Evolutionary conservation across 2,888 invertebrate species (phyloP), one percentile per base, ranked within the genome.

Genomic region (Lycophotia porphyrea): DNA sequence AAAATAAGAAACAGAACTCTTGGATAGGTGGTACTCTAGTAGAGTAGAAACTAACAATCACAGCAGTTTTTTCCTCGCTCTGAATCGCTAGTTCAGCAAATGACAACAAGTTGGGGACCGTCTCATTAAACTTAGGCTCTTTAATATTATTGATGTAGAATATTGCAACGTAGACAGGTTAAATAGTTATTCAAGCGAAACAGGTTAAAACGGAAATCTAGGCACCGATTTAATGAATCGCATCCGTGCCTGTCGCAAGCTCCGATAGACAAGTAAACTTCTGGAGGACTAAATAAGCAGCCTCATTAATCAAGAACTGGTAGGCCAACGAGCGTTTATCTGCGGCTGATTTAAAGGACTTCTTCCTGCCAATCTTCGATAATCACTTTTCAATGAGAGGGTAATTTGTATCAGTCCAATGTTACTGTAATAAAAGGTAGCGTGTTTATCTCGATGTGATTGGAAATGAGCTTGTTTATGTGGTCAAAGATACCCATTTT

Each of bases 121-220:
- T 79, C 58, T 66, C 72, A 76, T 75, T 84, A 86, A 76, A 80
- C 81, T 70, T 69, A 78, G 58, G 36, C 31, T 58, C 60, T 76
- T 73, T 83, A 78, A 80, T 81, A 70, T 80, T 76, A 71, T 73
- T 72, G 58, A 79, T 74, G 74, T 85, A 85, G 88, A 84, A 85
- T 90, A 86, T 88, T 85, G 84, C 82, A 81, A 85, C 77, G 84
- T 79, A 80, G 86, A 90, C 89, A 87, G 81, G 76, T 86, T 86
- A 88, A 90, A 88, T 89, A 90, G 83, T 87, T 89, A 90, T 87
- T 88, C 88, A 82, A 82, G 93, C 90, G 81, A 87, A 91, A 94
- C 95, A 88, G 92, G 95, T 95, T 95, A 91, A 93, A 93, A 93
- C 95, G 96, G 95, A 95, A 94, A 95, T 92, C 92, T 93, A 93